Evolutionary conservation across 2,888 invertebrate species (phyloP).

Genomic region (Sarcophaga carnaria): DNA sequence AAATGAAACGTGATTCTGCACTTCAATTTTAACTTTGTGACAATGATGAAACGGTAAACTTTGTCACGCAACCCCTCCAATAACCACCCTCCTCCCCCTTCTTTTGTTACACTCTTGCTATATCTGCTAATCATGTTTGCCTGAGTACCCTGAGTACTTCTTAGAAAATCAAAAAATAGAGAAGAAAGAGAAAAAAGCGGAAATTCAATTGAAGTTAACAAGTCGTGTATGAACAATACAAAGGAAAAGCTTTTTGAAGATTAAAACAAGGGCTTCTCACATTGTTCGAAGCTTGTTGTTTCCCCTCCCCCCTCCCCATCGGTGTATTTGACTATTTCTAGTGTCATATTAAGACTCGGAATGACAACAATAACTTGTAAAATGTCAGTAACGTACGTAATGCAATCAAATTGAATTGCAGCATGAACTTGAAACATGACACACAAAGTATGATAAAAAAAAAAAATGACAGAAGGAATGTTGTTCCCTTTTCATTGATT

Average conservation of each 20-base stretch:
- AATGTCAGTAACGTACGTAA: not conserved
- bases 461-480: slow-evolving; percentile 51
- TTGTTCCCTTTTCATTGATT: slow-evolving; percentile 32
- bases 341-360: not conserved
- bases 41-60: slow-evolving; percentile 32
- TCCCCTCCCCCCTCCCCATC: not conserved
- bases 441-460: slow-evolving; percentile 14
- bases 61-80: not conserved
- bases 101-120: not conserved
- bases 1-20: slow-evolving; percentile 66
- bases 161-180: too few species aligned
- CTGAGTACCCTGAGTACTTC: not conserved
- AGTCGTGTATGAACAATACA: slow-evolving; percentile 69
- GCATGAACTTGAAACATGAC: slow-evolving; percentile 19
- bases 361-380: not conserved
- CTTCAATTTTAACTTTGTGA: slow-evolving; percentile 66
- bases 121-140: not conserved
- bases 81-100: not conserved
- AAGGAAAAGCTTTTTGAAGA: slow-evolving; percentile 67
- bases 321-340: slow-evolving; percentile 19
- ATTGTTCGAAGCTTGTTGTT: not conserved
- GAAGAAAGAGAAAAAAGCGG: slow-evolving; percentile 28
- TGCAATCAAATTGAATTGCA: slow-evolving; percentile 24
- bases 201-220: slow-evolving; percentile 65
- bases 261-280: slow-evolving; percentile 49